Conservation (phyloP, 2,888 invertebrate species). For the Corbicula japonica region DNA sequence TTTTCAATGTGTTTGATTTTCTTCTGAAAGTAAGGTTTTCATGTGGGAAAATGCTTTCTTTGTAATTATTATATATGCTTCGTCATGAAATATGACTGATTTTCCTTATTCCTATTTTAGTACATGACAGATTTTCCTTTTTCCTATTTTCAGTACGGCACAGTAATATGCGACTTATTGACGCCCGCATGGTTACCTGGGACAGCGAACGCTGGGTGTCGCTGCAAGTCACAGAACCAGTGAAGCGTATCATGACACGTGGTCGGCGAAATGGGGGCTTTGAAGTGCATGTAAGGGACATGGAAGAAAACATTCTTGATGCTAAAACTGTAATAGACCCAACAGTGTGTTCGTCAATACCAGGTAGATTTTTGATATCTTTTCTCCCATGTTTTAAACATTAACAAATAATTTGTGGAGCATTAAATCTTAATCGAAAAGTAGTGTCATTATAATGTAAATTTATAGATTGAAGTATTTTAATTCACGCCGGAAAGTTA, state of each 20-base stretch:
- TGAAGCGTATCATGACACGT: constrained; percentile 50
- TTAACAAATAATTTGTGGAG: not conserved
- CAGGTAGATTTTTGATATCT: constrained; percentile 30
- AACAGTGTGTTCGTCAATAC: constrained; percentile 55
- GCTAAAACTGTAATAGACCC: constrained; percentile 63
- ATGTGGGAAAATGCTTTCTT: not conserved
- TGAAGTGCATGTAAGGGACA: constrained; percentile 59
- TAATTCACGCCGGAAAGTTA: too few species aligned
- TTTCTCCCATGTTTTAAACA: not conserved
- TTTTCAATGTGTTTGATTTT: not conserved
- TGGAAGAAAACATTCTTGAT: constrained; percentile 58
- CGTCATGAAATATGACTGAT: not conserved
- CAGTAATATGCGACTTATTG: constrained; percentile 61
- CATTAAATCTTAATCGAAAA: not conserved
- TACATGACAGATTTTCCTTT: not conserved
- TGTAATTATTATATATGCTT: not conserved
- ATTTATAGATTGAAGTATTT: too few species aligned
- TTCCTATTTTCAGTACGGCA: constrained; percentile 53
- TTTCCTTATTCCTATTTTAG: not conserved
- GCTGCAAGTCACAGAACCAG: constrained; percentile 62
- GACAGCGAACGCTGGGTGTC: constrained; percentile 60
- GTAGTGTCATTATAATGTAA: not conserved
- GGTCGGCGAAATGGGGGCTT: constrained; percentile 66
- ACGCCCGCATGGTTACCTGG: constrained; percentile 66
- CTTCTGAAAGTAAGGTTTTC: not conserved